Evolutionary conservation across 2,797 vertebrate genomes (phyloP).

Genomic region (Enteromius radiatus): DNA sequence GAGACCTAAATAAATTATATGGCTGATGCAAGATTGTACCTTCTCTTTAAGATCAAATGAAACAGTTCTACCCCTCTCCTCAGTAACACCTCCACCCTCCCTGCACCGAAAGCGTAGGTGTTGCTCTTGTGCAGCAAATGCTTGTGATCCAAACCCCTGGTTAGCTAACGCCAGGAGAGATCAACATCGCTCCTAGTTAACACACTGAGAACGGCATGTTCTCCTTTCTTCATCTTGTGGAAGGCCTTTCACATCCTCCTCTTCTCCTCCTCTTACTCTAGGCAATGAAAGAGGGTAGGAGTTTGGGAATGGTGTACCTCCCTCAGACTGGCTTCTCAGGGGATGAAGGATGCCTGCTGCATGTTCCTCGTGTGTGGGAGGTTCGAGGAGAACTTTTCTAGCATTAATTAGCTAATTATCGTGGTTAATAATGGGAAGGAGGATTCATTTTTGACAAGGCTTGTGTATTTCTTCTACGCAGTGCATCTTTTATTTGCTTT

Average conservation of each 20-base stretch:
- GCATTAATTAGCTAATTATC: slow-evolving; percentile 35
- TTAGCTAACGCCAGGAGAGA: slow-evolving; percentile 47
- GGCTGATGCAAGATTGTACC: slow-evolving; percentile 21
- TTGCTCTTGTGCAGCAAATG: slow-evolving; percentile 44
- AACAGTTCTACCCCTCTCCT: slow-evolving; percentile 8
- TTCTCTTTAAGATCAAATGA: slow-evolving; percentile 14
- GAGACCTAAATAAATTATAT: slow-evolving; percentile 18
- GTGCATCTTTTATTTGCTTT: slow-evolving; percentile 37
- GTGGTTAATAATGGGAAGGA: slow-evolving; percentile 20
- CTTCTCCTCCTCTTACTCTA: slow-evolving; percentile 25
- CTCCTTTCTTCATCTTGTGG: not conserved
- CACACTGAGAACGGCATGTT: slow-evolving; percentile 1
- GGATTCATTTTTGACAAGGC: slow-evolving; percentile 16
- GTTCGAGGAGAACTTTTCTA: slow-evolving; percentile 13
- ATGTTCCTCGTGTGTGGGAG: slow-evolving; percentile 12
- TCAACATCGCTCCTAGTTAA: slow-evolving; percentile 31
- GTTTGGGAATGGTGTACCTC: slow-evolving; percentile 33
- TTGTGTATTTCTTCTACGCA: slow-evolving; percentile 1
- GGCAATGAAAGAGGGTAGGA: slow-evolving; percentile 29
- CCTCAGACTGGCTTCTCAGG: slow-evolving; percentile 30
- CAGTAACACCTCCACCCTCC: slow-evolving; percentile 4
- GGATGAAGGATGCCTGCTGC: slow-evolving; percentile 30
- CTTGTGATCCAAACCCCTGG: slow-evolving; percentile 36
- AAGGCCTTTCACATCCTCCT: not conserved
- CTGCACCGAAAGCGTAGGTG: slow-evolving; percentile 20